Evolutionary conservation across 2,113 vertebrate genomes (phyloP), one percentile per base, ranked within the genome.

Genomic region (Cynocephalus volans): DNA sequence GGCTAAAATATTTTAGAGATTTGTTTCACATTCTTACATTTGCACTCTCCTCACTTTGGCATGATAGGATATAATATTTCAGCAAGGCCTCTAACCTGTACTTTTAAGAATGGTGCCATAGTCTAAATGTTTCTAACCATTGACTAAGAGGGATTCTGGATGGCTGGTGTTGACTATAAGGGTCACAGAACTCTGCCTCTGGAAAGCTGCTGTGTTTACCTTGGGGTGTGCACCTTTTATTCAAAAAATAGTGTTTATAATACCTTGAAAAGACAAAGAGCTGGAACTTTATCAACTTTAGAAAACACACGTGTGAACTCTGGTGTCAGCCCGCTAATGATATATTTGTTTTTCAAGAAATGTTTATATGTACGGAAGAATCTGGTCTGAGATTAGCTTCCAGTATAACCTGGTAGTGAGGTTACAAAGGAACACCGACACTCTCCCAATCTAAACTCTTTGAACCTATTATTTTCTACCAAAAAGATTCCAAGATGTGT

Each of bases 321-420:
- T 56, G 33, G 24, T 11, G 10, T 72, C 23, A 81, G 21, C 58
- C 72, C 80, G 28, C 14, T 92, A 62, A 64, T 19, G 48, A 10
- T 12, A 12, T 45, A 58, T 21, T 69, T 88, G 5, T 48, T 90
- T 97, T 84, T 17, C 11, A 62, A 70, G 17, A 89, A 92, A 58
- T 75, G 24, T 62, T 96, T 93, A n/a, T 83, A 48, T 14, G 15
- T 75, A 52, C 24, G 56, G 23, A 96, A 86, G 81, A 69, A 64
- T 76, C 88, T 56, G n/a, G 18, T 67, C 62, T 87, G 52, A 70
- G 79, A 89, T 97, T 89, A 72, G n/a, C n/a, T 93, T 93, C 85
- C 45, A 75, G 56, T 72, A 77, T 88, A 84, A 72, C 28, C 67
- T 88, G 21, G 41, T 91, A 83, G n/a, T 56, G 75, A 96, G 52